Conservation (phyloP, 2,113 vertebrate genomes). For the Regulus satrapa region DNA sequence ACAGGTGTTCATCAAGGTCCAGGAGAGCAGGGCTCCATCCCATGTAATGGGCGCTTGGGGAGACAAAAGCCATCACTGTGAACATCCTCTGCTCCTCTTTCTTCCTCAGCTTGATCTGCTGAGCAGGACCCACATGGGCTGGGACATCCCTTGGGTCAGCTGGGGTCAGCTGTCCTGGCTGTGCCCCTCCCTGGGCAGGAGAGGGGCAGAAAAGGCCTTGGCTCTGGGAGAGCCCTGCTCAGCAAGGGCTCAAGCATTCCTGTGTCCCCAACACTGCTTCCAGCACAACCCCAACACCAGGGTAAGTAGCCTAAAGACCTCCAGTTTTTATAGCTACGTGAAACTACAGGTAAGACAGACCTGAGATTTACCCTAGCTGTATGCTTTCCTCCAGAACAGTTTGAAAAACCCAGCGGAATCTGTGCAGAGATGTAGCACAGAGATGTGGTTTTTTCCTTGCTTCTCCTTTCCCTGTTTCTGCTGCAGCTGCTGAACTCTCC, state of each 20-base stretch:
- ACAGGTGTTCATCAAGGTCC: background rate
- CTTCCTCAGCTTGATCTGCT: background rate
- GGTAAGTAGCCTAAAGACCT: background rate
- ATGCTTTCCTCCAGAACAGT: background rate
- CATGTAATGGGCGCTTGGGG: rapidly evolving
- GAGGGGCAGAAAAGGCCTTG: background rate
- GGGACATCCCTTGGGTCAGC: background rate
- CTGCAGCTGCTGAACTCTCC: background rate
- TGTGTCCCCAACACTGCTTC: background rate
- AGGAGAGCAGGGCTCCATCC: background rate
- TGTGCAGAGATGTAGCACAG: background rate
- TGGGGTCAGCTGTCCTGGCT: background rate
- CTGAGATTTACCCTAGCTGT: background rate
- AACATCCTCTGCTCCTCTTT: no score
- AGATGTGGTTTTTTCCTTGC: background rate
- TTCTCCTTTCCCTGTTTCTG: background rate
- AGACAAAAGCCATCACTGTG: background rate
- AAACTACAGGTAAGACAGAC: background rate
- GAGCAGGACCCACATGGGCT: rapidly evolving
- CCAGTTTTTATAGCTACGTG: background rate
- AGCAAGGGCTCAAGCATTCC: background rate
- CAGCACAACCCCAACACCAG: background rate
- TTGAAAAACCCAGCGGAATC: background rate
- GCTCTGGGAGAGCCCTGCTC: background rate
- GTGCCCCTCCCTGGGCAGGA: background rate